Base-by-base conservation (phyloP, 1,140 invertebrate species). In the Ceratoteleas bidentatus region DNA sequence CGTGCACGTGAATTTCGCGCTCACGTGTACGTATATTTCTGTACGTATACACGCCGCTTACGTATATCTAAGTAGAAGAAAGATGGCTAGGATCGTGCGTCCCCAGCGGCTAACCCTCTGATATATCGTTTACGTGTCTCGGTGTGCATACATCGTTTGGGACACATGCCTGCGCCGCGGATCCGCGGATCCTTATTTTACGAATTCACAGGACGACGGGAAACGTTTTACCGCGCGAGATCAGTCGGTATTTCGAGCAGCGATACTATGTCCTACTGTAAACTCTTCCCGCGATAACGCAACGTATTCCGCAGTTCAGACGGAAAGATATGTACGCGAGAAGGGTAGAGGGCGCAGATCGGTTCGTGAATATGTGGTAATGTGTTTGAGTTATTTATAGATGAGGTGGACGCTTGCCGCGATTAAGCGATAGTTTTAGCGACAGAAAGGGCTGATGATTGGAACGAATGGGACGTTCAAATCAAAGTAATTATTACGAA, bases 111-210 rank as follows among this genome's bases (percentile, higher is more conserved):
- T 90, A 90, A 91, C 90, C 90, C 89, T 85, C 88, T 91, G 90
- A 91, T 91, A 91, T 91, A 91, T 91, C 90, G 90, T 90, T 91
- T 91, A 90, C 89, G 90, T 91, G 90, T 91, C 88, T 87, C 89
- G 86, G 86, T 87, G 87, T 90, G 89, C 89, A 90, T 90, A 91
- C 88, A 87, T 90, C 88, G 88, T 90, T 91, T 90, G 88, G 87
- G 90, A 90, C 90, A 91, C 88, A 90, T 88, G 88, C 85, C 87
- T 86, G 53, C 69, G 54, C 68, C 76, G 74, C 81, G 69, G 69
- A 84, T 77, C 74, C 86, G 85, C 84, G 85, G 84, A 89, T 88
- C 85, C 86, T 86, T 84, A 83, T 85, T 91, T 90, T 88, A 89
- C 87, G 88, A 89, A 91, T 90, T 90, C 88, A 89, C 87, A 64